Evolutionary conservation across 2,113 vertebrate genomes (phyloP), one percentile per base, ranked within the genome.

Genomic region (Phylloscopus whistleri): DNA sequence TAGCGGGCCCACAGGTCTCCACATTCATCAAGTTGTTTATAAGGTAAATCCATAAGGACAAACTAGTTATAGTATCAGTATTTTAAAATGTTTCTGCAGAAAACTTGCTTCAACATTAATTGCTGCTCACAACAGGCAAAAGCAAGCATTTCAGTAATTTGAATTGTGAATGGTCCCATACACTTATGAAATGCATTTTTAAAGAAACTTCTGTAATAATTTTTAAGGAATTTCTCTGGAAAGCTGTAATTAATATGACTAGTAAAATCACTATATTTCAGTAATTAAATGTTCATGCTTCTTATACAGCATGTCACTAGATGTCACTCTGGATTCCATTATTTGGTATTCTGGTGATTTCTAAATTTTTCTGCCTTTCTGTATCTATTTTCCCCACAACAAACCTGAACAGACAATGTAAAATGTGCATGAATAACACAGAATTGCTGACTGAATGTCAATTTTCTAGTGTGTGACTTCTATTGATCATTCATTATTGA

Each of bases 401-500:
- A 95, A 97, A 96, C 67, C 69, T 75, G 96, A 97, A 95, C 11
- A 97, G 96, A 94, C 96, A 95, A 96, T 78, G 96, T 93, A 95
- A 97, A 97, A 97, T 94, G 97, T 96, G 94, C 95, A 95, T 96
- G 96, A 97, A 96, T 97, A 97, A 97, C 95, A 96, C 79, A 95
- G 94, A 97, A 95, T 94, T 96, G 97, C 98, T 98, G 98, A 98
- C 95, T 94, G 97, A 97, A 98, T 98, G 98, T 98, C 98, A 98
- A 95, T 98, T 98, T 98, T 98, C 83, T 69, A 95, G 96, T 73
- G 94, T 98, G 96, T 97, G 97, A 97, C 98, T 98, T 97, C 97
- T 98, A 98, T 98, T 98, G 98, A 98, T 98, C 97, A 97, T 97
- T 98, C 97, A 94, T 97, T 98, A 98, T 98, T 98, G 98, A 98